Evolutionary conservation across 2,113 vertebrate species (phyloP).

Genomic region (Myotis davidii): DNA sequence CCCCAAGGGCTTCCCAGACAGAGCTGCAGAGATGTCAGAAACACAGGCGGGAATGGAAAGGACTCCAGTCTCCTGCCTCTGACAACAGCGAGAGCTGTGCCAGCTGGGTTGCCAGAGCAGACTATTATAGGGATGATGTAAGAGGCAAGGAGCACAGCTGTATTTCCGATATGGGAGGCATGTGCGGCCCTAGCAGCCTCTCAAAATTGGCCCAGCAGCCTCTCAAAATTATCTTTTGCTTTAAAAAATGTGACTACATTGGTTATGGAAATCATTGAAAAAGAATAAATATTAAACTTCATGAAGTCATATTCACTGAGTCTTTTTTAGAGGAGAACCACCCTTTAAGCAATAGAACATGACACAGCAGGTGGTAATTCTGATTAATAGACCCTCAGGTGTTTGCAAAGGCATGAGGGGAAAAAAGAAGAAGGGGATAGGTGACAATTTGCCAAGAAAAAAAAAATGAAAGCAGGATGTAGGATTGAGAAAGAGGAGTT

Average conservation of each 20-base stretch:
- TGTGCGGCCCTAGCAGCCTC: constrained; percentile 40
- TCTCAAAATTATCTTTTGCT: constrained; percentile 75
- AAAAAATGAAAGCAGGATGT: constrained; percentile 73
- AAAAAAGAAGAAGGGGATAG: constrained; percentile 76
- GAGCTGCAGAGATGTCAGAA: constrained; percentile 19
- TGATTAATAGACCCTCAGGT: constrained; percentile 79
- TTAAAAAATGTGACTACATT: constrained; percentile 59
- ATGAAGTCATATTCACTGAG: constrained; percentile 48
- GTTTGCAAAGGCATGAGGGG: constrained; percentile 60
- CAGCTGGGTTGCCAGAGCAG: constrained; percentile 55
- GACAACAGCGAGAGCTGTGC: constrained; percentile 64
- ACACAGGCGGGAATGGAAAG: constrained; percentile 11
- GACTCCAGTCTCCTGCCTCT: constrained; percentile 55
- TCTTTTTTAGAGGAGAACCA: constrained; percentile 26
- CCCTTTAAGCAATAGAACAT: constrained; percentile 76
- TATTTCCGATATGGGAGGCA: constrained; percentile 53
- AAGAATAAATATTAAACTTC: constrained; percentile 68
- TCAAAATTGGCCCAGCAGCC: constrained; percentile 61
- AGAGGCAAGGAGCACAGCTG: constrained; percentile 69
- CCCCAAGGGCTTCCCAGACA: constrained; percentile 55
- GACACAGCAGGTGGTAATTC: constrained; percentile 68
- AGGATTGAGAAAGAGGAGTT: constrained; percentile 56
- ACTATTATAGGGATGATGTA: constrained; percentile 69
- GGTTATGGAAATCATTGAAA: constrained; percentile 55
- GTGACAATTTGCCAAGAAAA: constrained; percentile 71